These are phyloP conservation scores for Stenodera caucasica DNA, from an alignment of 2,888 invertebrate species.

Conservation along the genomic window DNA sequence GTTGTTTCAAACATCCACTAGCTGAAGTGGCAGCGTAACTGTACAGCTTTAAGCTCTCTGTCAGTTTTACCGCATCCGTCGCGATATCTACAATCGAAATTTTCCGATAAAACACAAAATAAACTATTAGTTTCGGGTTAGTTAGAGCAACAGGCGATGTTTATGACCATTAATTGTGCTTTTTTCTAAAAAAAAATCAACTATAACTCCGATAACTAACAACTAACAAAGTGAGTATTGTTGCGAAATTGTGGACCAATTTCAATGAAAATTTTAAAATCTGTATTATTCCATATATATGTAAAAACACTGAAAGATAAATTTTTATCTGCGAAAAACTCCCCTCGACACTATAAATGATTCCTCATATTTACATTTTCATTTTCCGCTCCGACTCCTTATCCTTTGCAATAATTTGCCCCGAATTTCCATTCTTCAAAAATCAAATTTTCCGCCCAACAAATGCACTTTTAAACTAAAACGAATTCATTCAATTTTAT, in stretches of 20 bases:
- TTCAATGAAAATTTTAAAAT: too few species aligned
- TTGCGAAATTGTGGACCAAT: too few species aligned
- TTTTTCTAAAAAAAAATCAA: too few species aligned
- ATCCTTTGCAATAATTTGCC: not conserved
- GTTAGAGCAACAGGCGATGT: constrained; percentile 35
- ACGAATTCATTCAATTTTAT: too few species aligned
- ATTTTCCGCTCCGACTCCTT: not conserved
- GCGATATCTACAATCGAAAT: constrained; percentile 21
- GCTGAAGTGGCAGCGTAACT: not conserved
- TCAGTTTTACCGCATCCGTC: constrained; percentile 39
- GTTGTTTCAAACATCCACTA: not conserved
- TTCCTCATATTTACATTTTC: not conserved
- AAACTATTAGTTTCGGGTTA: not conserved
- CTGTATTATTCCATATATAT: too few species aligned
- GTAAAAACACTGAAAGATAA: too few species aligned
- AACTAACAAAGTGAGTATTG: too few species aligned
- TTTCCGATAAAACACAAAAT: not conserved
- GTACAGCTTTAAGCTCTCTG: constrained; percentile 32
- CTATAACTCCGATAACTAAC: too few species aligned
- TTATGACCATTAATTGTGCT: not conserved
- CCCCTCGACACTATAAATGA: not conserved
- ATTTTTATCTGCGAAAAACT: too few species aligned
- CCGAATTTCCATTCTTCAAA: not conserved
- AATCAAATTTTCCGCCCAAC: too few species aligned
- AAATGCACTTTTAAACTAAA: too few species aligned